Conservation (phyloP, 2,797 vertebrate species). For the Amblyopsis hoosieri region DNA sequence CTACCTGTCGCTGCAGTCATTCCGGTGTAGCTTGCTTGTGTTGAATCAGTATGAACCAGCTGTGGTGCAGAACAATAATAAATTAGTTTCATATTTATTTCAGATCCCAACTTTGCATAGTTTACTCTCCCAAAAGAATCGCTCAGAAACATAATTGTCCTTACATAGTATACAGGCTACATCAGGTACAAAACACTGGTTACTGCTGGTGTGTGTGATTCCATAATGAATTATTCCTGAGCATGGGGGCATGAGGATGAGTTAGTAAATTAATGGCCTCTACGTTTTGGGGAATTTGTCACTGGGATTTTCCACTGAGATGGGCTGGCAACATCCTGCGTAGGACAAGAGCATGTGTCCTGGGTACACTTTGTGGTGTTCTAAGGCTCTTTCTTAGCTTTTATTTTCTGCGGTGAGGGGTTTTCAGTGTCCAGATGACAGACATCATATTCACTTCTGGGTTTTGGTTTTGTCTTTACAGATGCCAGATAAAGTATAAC, state of each 20-base stretch:
- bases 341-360: no score
- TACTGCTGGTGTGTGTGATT: neutral
- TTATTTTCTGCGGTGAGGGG: no score
- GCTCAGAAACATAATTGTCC: constrained; percentile 5
- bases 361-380: no score
- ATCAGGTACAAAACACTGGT: neutral
- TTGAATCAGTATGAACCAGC: neutral
- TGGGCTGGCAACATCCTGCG: no score
- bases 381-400: no score
- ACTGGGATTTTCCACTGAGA: neutral
- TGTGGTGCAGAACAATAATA: neutral
- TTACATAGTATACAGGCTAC: constrained; percentile 4
- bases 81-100: constrained; percentile 27
- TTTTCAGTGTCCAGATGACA: no score
- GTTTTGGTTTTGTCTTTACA: constrained; percentile 22
- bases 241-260: constrained; percentile 22
- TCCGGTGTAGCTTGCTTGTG: no score
- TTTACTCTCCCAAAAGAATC: constrained; percentile 28
- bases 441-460: no score
- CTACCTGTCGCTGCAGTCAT: no score
- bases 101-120: constrained; percentile 53
- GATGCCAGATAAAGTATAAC: constrained; percentile 14
- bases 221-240: neutral
- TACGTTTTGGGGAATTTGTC: no score
- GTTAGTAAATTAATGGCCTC: no score